These are phyloP conservation scores for Mylabris phalerata DNA, from an alignment of 1,140 invertebrate genomes.

Conservation along the genomic window DNA sequence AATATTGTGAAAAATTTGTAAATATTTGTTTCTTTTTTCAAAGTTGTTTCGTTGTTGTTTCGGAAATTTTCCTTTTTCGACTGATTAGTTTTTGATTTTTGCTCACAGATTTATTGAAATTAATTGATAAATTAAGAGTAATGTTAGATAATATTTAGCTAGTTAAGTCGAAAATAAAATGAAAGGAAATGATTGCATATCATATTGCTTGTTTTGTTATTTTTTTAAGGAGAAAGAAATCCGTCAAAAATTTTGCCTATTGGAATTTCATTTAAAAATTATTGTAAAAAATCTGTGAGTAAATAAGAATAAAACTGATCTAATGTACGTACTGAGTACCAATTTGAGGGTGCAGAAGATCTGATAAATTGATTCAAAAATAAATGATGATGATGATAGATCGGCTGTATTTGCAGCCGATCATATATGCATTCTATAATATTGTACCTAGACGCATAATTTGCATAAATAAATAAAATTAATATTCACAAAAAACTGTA, in stretches of 20 bases:
- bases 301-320: constrained; percentile 37
- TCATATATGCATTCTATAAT: constrained; percentile 35
- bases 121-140: no score
- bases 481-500: constrained; percentile 18
- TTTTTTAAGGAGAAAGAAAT: not conserved
- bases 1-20: constrained; percentile 15
- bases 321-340: constrained; percentile 42
- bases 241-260: not conserved
- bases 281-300: constrained; percentile 25
- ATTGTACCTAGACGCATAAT: constrained; percentile 43
- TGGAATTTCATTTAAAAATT: not conserved
- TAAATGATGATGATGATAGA: not conserved
- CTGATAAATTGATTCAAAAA: constrained; percentile 20
- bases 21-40: constrained; percentile 17
- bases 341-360: constrained; percentile 34
- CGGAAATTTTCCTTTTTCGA: constrained; percentile 11
- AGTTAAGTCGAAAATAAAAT: not conserved
- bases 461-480: constrained; percentile 42
- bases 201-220: not conserved
- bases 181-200: constrained; percentile 1
- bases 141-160: not conserved
- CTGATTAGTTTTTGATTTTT: constrained; percentile 36
- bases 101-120: constrained; percentile 25
- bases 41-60: constrained; percentile 20
- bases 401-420: constrained; percentile 34